Conservation (phyloP, 2,113 vertebrate genomes). For the Amphilophus citrinellus region DNA sequence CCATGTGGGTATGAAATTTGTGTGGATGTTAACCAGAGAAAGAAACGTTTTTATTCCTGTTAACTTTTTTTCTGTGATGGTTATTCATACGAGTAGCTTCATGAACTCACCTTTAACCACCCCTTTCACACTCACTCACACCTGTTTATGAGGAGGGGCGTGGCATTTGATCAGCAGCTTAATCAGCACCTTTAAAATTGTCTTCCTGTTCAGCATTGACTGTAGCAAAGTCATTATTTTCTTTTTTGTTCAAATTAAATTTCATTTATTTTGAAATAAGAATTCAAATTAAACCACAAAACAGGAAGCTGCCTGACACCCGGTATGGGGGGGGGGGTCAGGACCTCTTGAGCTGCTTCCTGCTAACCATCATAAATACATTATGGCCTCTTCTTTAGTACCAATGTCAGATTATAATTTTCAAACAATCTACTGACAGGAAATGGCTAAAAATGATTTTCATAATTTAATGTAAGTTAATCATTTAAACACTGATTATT, state of each 20-base stretch:
- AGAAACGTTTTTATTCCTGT: too few species aligned
- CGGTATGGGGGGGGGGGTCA: too few species aligned
- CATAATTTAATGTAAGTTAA: neutral
- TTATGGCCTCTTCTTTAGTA: neutral
- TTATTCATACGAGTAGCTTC: neutral
- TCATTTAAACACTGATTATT: neutral
- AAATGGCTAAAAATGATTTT: neutral
- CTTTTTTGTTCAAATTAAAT: too few species aligned
- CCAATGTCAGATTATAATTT: neutral
- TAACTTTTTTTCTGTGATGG: neutral
- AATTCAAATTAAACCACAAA: neutral
- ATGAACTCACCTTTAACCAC: neutral
- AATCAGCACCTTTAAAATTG: neutral
- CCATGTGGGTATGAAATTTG: neutral
- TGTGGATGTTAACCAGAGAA: neutral
- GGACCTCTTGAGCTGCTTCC: neutral
- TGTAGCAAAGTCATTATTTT: too few species aligned
- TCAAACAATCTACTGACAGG: rapidly evolving
- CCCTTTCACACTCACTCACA: neutral
- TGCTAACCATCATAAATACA: neutral
- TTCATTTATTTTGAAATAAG: too few species aligned
- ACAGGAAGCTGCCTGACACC: neutral
- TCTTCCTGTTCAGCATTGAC: neutral
- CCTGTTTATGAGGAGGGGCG: neutral
- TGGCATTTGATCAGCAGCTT: neutral